Conservation (phyloP, 2,797 vertebrate genomes). For the Leptodactylus fallax region DNA sequence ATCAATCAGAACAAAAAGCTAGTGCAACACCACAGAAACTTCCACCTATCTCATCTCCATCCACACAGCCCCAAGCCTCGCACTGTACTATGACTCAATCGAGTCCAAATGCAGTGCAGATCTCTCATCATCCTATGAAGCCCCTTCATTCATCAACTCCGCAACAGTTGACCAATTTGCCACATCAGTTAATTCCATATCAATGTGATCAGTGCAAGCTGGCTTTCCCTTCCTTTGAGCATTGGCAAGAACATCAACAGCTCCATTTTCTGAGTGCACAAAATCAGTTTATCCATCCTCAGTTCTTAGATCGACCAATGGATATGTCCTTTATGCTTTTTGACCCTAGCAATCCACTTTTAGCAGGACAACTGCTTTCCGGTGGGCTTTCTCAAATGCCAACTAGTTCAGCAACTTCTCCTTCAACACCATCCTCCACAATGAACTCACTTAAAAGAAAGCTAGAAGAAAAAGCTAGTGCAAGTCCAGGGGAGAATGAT, state of each 20-base stretch:
- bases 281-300: slow-evolving; percentile 98
- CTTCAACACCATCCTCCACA: slow-evolving; percentile 93
- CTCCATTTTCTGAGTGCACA: slow-evolving; percentile 97
- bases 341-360: slow-evolving; percentile 95
- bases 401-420: slow-evolving; percentile 94
- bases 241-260: slow-evolving; percentile 99
- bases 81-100: slow-evolving; percentile 88
- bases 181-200: slow-evolving; percentile 95
- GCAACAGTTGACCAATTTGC: slow-evolving; percentile 85
- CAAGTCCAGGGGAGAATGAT: slow-evolving; percentile 97
- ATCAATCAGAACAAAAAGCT: slow-evolving; percentile 85
- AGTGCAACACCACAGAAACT: slow-evolving; percentile 82
- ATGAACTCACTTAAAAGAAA: slow-evolving; percentile 98
- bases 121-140: slow-evolving; percentile 89
- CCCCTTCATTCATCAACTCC: slow-evolving; percentile 88
- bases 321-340: slow-evolving; percentile 99
- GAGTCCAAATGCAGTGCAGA: slow-evolving; percentile 87
- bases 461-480: slow-evolving; percentile 96
- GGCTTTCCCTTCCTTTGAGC: slow-evolving; percentile 96
- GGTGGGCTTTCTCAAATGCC: slow-evolving; percentile 95
- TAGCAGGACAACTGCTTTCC: slow-evolving; percentile 94
- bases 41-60: slow-evolving; percentile 84
- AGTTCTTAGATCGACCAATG: slow-evolving; percentile 93
- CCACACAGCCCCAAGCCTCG: slow-evolving; percentile 82
- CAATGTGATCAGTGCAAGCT: slow-evolving; percentile 99